Percentiles rank a stretch among this genome's conserved stretches.
phyloP scores from a whole-genome alignment of 2,113 vertebrate genomes.

The Meleagris gallopavo region DNA sequence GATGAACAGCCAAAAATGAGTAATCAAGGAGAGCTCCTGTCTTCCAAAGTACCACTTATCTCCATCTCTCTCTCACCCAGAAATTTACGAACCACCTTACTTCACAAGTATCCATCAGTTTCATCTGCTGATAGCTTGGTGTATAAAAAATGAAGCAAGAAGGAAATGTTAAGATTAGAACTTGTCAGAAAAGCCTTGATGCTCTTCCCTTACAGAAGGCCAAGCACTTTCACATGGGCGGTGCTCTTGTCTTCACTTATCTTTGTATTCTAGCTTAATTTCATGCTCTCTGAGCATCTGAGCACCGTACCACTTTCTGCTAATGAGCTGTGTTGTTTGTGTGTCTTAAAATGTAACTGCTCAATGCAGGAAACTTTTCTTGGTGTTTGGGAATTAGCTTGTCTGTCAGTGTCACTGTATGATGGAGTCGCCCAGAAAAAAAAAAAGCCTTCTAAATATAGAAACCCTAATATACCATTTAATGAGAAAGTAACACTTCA shows the following conservation, averaged over 20 bases:
- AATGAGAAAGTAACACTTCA: not conserved
- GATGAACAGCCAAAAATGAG: not conserved
- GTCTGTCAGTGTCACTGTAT: accelerated
- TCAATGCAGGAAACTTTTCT: not conserved
- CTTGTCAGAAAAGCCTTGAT: not conserved
- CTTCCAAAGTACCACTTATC: not conserved
- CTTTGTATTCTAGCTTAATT: not conserved
- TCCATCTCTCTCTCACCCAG: not conserved
- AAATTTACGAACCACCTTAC: not conserved
- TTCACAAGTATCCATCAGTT: not conserved
- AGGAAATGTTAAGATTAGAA: not conserved
- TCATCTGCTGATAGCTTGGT: not conserved
- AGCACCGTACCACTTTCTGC: not conserved
- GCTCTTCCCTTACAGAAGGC: not conserved
- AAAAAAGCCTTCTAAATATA: not conserved
- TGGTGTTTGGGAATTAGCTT: not conserved
- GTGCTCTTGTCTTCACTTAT: not conserved
- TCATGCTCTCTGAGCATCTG: not conserved
- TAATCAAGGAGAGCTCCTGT: not conserved
- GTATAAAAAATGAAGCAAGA: not conserved
- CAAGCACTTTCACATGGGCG: not conserved
- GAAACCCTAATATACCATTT: not conserved
- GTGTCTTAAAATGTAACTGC: not conserved
- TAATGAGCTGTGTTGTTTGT: not conserved
- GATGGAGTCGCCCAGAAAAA: not conserved